Evolutionary conservation across 2,888 invertebrate genomes (phyloP).

Genomic region (Netelia melanura): DNA sequence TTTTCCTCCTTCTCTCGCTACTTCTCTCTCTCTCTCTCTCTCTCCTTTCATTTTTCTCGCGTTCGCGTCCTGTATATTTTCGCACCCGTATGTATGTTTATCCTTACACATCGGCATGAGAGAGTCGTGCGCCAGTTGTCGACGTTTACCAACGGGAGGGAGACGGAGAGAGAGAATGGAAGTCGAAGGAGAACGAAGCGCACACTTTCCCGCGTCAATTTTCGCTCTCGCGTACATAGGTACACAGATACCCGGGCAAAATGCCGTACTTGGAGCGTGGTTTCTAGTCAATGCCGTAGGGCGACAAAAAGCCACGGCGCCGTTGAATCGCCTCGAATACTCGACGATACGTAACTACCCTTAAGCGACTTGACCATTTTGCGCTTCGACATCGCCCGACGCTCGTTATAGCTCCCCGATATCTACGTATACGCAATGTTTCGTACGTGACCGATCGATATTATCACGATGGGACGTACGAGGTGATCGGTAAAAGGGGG

Average conservation of each 20-base stretch:
- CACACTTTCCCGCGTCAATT: constrained; percentile 51
- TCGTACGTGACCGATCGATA: neutral
- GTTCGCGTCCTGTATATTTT: constrained; percentile 18
- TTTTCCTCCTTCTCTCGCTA: neutral
- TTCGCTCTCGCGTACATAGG: neutral
- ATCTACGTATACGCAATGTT: neutral
- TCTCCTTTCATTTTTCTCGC: neutral
- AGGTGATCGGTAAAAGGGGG: neutral
- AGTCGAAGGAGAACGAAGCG: constrained; percentile 20
- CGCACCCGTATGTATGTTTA: constrained; percentile 6
- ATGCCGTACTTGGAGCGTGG: neutral
- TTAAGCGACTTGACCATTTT: constrained; percentile 4
- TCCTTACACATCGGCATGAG: neutral
- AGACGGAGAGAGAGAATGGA: neutral
- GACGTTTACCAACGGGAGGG: constrained; percentile 26
- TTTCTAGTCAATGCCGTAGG: constrained; percentile 13
- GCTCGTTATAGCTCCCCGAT: neutral
- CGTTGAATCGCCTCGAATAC: constrained; percentile 23
- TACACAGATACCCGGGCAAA: neutral
- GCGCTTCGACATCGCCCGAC: neutral
- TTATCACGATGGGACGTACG: neutral
- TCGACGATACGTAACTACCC: constrained; percentile 20
- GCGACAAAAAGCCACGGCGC: constrained; percentile 23
- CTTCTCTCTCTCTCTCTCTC: neutral
- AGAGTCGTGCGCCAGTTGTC: constrained; percentile 33